Base-by-base conservation (phyloP, 2,797 vertebrate species). In the Mus caroli region DNA sequence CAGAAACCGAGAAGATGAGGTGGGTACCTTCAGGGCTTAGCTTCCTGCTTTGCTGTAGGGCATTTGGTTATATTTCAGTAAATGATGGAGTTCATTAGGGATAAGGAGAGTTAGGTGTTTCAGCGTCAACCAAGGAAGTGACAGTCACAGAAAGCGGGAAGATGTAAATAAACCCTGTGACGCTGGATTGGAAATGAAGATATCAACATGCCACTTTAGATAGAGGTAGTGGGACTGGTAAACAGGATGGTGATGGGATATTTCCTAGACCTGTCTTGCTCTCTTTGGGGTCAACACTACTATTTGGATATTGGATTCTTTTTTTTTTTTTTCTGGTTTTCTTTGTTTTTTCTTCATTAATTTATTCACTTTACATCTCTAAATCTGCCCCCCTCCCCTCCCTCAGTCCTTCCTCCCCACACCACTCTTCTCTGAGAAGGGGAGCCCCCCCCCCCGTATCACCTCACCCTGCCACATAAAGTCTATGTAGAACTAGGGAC, bases 41-140 rank as follows among this genome's bases (percentile, higher is more conserved):
- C 91, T 93, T 92, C 82, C 80, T 79, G 71, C 75, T 88, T 94
- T 76, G 58, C 13, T 31, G 6, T 64, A 46, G 71, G 92, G 28
- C 60, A 79, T 50, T 34, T 77, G 43, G 19, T 87, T 77, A 19
- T 19, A 31, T 84, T 46, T 52, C 1, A 76, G 20, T 37, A 64
- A n/a, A 64, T 83, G 43, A 64, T n/a, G n/a, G n/a, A 69, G 50
- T 24, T 19, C 10, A 73, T 19, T 79, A 83, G 87, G 67, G 62
- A 84, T 67, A 76, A 84, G 26, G n/a, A n/a, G 37, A 88, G 14
- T 40, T 60, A 37, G 1, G 12, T 73, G 62, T 78, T 73, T 88
- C 12, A 78, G 10, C 60, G 46, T 64, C 37, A 73, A 22, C 77
- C 75, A 73, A 84, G 52, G 19, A 28, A 43, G 31, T 89, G 64